Evolutionary conservation across 2,888 invertebrate species (phyloP), one percentile per base, ranked within the genome.

Genomic region (Hesperia comma): DNA sequence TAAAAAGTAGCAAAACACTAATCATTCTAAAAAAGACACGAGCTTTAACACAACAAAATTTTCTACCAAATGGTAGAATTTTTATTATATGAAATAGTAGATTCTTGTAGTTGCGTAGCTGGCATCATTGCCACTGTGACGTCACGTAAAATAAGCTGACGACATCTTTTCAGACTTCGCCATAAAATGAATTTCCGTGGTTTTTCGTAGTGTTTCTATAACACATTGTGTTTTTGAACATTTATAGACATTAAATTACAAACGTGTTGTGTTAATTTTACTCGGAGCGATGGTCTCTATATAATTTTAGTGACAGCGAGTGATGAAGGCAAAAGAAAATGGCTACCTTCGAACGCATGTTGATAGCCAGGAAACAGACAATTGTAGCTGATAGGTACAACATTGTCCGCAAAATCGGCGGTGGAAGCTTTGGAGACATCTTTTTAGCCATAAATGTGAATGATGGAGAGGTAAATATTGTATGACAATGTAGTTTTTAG

Each of bases 351-450:
- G 88, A 87, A 84, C 88, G 87, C 90, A 87, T 88, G 87, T 87
- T 89, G 86, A 78, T 84, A 79, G 78, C 81, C 81, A 87, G 85
- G 81, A 88, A 85, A 86, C 81, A 82, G 81, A 76, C 87, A 79
- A 78, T 87, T 77, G 79, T 98, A 88, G 97, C 97, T 88, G 97
- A 97, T 83, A 98, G 97, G 94, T 99, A 98, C 94, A 96, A 98
- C 89, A 95, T 99, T 84, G 96, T 98, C 86, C 95, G 98, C 80
- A 99, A 98, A 95, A 98, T 99, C 90, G 98, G 99, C 83, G 98
- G 98, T 93, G 99, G 99, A 78, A 99, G 99, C 75, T 99, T 99
- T 90, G 99, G 99, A 84, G 99, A 99, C 94, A 99, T 99, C 90
- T 99, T 98, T 94, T 94, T 99, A 89, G 99, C 97, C 76, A 96